Evolutionary conservation across 2,797 vertebrate species (phyloP).

Genomic region (Acrocephalus scirpaceus): DNA sequence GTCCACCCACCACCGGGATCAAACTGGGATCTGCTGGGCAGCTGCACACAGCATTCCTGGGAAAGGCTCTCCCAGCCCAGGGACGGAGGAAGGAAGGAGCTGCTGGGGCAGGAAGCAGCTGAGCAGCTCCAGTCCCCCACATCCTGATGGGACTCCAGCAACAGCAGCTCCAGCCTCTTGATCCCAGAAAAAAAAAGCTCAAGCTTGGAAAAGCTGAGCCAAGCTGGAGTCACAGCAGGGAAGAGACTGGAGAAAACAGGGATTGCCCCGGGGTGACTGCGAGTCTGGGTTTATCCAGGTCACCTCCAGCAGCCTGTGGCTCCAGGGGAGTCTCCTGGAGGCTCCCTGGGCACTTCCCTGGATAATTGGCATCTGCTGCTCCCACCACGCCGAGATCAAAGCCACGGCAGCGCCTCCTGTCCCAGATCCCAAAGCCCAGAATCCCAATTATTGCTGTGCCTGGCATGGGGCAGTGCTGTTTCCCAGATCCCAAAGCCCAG

Average conservation of each 20-base stretch:
- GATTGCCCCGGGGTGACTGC: accelerated
- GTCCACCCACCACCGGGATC: too few relatives aligned
- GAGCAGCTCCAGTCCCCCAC: neutral
- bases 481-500: neutral
- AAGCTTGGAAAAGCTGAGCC: neutral
- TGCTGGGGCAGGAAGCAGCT: neutral
- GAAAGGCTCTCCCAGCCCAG: neutral
- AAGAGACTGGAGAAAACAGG: neutral
- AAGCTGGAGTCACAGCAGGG: neutral
- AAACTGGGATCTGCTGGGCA: neutral
- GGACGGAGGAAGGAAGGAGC: conserved; percentile 4
- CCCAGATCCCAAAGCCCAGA: neutral
- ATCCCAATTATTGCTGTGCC: too few relatives aligned
- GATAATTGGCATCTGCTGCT: neutral
- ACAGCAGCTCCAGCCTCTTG: neutral
- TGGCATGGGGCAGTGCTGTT: neutral
- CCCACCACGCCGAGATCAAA: neutral
- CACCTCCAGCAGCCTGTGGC: neutral
- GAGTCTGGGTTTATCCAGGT: neutral
- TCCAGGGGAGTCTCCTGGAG: neutral
- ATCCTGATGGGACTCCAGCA: neutral
- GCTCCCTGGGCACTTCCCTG: neutral
- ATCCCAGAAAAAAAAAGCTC: too few relatives aligned
- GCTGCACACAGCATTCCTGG: neutral
- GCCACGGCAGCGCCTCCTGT: neutral